These are phyloP conservation scores for Matsumyia berberina DNA, from an alignment of 2,888 invertebrate genomes.

Conservation along the genomic window DNA sequence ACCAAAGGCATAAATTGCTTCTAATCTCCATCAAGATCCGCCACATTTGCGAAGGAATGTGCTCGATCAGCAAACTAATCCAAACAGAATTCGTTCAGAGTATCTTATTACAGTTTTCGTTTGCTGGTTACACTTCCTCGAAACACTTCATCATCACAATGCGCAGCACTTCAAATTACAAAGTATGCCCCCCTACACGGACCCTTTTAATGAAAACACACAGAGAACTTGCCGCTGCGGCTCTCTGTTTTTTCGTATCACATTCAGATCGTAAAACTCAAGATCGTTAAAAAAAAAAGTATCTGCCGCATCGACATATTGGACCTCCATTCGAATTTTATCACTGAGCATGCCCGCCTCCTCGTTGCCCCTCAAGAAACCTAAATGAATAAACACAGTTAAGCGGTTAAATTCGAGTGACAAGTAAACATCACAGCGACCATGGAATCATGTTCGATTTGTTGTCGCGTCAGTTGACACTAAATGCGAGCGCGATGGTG, in stretches of 20 bases:
- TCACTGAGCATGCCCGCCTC: neutral
- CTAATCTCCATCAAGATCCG: no score
- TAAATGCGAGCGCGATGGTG: constrained; percentile 11
- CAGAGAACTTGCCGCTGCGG: neutral
- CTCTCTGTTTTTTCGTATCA: constrained; percentile 1
- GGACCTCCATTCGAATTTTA: constrained; percentile 9
- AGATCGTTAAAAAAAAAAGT: constrained; percentile 27
- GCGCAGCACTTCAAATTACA: neutral
- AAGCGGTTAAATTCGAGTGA: constrained; percentile 21
- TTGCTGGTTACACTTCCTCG: neutral
- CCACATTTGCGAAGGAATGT: no score
- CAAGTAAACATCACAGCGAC: constrained; percentile 55
- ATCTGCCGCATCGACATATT: constrained; percentile 28
- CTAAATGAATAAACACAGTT: constrained; percentile 18
- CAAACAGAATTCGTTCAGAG: no score
- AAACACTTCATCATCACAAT: neutral
- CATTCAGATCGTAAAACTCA: constrained; percentile 17
- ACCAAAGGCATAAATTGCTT: no score
- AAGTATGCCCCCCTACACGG: neutral
- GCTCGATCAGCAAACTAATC: no score
- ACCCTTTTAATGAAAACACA: neutral
- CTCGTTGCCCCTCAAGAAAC: neutral
- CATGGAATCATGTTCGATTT: constrained; percentile 34
- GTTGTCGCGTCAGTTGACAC: constrained; percentile 43
- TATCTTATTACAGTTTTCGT: neutral